A percentile compares a stretch with the other conserved stretches of the same genome.
These are phyloP conservation scores for Tangara arthus DNA, from an alignment of 2,797 vertebrate species.

Conservation along the genomic window DNA sequence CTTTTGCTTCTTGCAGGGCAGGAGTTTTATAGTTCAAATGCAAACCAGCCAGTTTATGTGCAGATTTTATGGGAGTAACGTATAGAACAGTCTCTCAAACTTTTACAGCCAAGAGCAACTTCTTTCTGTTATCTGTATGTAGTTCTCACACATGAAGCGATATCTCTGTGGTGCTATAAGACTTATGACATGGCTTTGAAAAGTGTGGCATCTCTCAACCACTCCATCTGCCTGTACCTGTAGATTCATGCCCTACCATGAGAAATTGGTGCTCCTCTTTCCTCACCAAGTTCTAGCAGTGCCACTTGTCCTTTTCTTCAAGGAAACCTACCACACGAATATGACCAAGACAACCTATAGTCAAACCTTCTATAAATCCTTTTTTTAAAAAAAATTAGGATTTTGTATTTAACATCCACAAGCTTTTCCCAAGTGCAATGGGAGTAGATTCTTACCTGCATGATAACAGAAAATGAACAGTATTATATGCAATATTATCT, in stretches of 20 bases:
- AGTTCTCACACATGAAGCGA: background rate
- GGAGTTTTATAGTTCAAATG: background rate
- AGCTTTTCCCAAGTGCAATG: background rate
- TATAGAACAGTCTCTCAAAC: background rate
- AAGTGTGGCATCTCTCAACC: background rate
- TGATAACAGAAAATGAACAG: background rate
- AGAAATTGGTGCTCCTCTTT: background rate
- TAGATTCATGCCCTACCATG: background rate
- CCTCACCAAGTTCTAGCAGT: background rate
- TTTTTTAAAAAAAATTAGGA: too few species aligned
- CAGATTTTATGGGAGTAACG: background rate
- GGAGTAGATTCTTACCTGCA: background rate
- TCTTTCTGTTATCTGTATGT: background rate
- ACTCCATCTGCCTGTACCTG: background rate
- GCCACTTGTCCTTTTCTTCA: background rate
- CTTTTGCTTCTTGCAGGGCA: background rate
- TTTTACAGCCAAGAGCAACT: background rate
- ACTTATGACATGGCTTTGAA: background rate
- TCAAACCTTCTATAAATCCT: background rate
- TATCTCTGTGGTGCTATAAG: background rate
- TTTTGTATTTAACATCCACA: background rate
- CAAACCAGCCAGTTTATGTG: background rate
- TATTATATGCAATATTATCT: background rate
- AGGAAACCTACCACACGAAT: background rate
- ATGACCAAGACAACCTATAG: background rate